Evolutionary conservation across 53 echinoderm and acorn worm species (phyloP), one percentile per base, ranked within the genome.

Genomic region (Paracentrotus lividus): DNA sequence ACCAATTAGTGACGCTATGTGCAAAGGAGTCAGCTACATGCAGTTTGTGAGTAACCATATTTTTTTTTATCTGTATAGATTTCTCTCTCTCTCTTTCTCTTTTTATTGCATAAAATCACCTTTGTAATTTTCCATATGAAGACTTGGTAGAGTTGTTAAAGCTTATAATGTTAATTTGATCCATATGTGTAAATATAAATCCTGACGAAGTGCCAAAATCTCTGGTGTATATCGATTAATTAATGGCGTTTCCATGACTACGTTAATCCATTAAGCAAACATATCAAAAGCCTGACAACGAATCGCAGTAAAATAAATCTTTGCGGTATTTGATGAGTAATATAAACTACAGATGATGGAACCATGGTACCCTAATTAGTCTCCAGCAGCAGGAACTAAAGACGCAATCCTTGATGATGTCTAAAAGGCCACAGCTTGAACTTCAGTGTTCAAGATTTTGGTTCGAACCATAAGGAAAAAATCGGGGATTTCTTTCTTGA

Each of bases 21-120:
- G 99, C 93, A 97, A 97, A 42, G 95, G 93, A 42, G 90, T 97
- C 55, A 96, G 96, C 96, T 99, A 99, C 94, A 99, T 99, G 97
- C 99, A 99, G 52, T 97, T 95, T 77, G 99, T 99, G 85, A 99
- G 99, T 97, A 81, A 26, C 88, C 9, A 49, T 47, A 45, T 69
- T 45, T 47, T 26, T n/a, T 81, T 47, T 6, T 13, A 7, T 27
- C 47, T 16, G 47, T n/a, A 81, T n/a, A 47, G 2, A 38, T 9
- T 29, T 0, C 1, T 13, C 27, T 10, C 9, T 1, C 26, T n/a
- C n/a, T 29, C 26, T 64, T 29, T 29, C 64, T 29, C 4, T 6
- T 61, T 61, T 55, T 16, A 10, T 55, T 55, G 51, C 51, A 6
- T 59, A 21, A 0, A 26, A 61, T 27, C 60, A 8, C 18, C 18